Evolutionary conservation across 1,140 invertebrate species (phyloP), one percentile per base, ranked within the genome.

Genomic region (Papilio dardanus): DNA sequence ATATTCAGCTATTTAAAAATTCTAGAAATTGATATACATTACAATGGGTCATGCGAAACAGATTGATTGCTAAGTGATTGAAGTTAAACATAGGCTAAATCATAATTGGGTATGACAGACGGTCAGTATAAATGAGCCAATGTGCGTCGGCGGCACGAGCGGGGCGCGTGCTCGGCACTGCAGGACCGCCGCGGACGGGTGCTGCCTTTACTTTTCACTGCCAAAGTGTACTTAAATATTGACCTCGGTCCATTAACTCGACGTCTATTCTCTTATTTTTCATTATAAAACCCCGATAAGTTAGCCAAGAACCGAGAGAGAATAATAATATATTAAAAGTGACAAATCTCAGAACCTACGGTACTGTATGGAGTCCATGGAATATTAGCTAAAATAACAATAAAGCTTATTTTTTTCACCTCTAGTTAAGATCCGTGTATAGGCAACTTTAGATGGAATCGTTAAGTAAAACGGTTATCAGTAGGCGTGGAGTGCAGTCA

Each of bases 1-100:
- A 7, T 4, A 14, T 16, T n/a, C 16, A 46, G 14, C 54, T 28
- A 62, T 62, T 28, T 62, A 4, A 28, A 62, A 62, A 28, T 14
- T 62, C 2, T 58, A 16, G 12, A 62, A 58, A 14, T 28, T 46
- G 21, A 35, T 37, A 37, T 30, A 58, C 71, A 77, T 74, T 30
- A 62, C 65, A 42, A 79, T 58, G 42, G n/a, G 31, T 77, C 66
- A 77, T 77, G 80, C 76, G 75, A 80, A 82, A 87, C 88, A 83
- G 74, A 86, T 74, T 79, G 75, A 80, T 83, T 65, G 79, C 62
- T 81, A 78, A 82, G 78, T 83, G 87, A 92, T 89, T 90, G 90
- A 81, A 88, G 90, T 92, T 88, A 92, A 92, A 88, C 76, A 83
- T 82, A 83, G 83, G 90, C 89, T 89, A 86, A 86, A 84, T 85